phyloP scores from a whole-genome alignment of 2,113 vertebrate species.

The Microcebus murinus region DNA sequence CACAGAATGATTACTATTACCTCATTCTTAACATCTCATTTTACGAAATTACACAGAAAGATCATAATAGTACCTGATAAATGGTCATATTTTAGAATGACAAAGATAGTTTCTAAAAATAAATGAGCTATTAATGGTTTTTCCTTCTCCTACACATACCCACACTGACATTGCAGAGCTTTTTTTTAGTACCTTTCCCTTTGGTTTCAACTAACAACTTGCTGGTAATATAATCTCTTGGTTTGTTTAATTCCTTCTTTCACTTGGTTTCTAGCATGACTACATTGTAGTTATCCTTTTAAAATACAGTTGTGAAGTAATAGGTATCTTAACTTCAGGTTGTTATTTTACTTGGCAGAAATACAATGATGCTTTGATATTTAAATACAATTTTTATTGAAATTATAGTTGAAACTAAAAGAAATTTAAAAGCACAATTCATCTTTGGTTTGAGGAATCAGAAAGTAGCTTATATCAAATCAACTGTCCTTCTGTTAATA shows the following conservation, averaged over 20 bases:
- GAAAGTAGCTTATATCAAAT: neutral
- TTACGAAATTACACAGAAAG: neutral
- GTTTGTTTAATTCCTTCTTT: conserved; percentile 21
- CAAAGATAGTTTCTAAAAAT: conserved; percentile 63
- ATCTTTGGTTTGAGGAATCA: neutral
- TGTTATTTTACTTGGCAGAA: conserved; percentile 38
- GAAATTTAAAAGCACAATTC: neutral
- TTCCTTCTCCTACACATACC: conserved; percentile 11
- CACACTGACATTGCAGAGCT: neutral
- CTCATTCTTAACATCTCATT: neutral
- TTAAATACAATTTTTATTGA: conserved; percentile 15
- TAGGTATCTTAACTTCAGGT: neutral
- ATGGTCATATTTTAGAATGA: conserved; percentile 49
- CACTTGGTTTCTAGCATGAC: conserved; percentile 8
- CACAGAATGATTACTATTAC: neutral
- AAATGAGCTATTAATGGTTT: conserved; percentile 44
- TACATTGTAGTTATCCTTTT: neutral
- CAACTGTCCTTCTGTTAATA: neutral
- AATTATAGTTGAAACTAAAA: conserved; percentile 42
- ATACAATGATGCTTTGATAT: neutral
- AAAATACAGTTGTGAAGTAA: conserved; percentile 38
- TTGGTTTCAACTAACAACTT: conserved; percentile 41
- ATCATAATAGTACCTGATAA: neutral
- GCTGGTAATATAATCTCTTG: neutral
- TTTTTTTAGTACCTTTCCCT: neutral